phyloP scores from a whole-genome alignment of 2,888 invertebrate genomes.

The Thymelicus acteon region DNA sequence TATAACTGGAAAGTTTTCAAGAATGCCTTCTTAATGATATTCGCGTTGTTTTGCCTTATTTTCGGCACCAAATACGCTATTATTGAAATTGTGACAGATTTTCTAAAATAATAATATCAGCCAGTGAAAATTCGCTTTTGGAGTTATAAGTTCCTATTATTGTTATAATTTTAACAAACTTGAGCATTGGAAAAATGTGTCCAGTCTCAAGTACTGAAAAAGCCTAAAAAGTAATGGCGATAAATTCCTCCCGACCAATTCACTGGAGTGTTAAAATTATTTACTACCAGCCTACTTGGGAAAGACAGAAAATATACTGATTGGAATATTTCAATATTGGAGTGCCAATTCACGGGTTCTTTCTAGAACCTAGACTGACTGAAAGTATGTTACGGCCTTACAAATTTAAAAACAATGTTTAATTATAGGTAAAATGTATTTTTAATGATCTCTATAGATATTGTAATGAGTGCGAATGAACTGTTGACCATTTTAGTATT shows the following conservation, averaged over 20 bases:
- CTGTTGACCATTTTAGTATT: not conserved
- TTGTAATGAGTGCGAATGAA: not conserved
- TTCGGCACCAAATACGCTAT: constrained; percentile 7
- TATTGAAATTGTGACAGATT: constrained; percentile 1
- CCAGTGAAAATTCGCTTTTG: not conserved
- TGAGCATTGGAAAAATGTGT: not conserved
- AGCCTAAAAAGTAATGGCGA: too few relatives aligned
- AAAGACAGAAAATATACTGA: too few relatives aligned
- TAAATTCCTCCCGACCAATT: too few relatives aligned
- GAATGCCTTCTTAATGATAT: constrained; percentile 75
- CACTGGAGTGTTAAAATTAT: too few relatives aligned
- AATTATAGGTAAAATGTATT: not conserved
- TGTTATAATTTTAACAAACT: not conserved
- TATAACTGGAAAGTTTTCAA: constrained; percentile 88
- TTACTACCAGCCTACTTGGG: too few relatives aligned
- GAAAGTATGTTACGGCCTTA: too few relatives aligned
- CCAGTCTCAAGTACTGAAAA: too few relatives aligned
- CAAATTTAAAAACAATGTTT: too few relatives aligned
- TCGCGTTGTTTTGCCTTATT: constrained; percentile 4
- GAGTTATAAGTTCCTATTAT: not conserved
- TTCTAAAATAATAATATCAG: not conserved
- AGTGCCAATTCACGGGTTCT: too few relatives aligned
- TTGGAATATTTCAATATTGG: too few relatives aligned
- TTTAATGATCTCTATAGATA: not conserved
- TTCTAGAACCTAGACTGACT: too few relatives aligned